These are phyloP conservation scores for Cynopterus brachyotis DNA, from an alignment of 2,113 vertebrate species.

Conservation along the genomic window DNA sequence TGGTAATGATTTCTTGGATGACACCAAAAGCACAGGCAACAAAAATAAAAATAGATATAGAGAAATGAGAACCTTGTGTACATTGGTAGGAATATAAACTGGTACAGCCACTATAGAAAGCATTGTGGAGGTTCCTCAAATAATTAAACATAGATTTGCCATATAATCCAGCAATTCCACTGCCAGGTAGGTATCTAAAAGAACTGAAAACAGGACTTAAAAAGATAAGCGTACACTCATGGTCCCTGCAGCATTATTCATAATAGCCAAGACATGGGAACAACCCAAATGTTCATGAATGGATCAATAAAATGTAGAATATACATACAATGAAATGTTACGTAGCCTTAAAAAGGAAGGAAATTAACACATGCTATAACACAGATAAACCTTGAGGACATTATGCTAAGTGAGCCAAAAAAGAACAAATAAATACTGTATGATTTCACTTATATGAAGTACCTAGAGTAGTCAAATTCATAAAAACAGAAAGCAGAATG, in stretches of 20 bases:
- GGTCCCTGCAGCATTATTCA: background rate
- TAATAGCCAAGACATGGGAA: background rate
- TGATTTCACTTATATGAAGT: background rate
- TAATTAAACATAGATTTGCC: background rate
- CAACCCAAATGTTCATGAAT: background rate
- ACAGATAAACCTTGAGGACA: background rate
- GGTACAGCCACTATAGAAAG: background rate
- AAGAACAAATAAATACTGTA: background rate
- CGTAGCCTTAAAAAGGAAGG: background rate
- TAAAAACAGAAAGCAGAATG: background rate
- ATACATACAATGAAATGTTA: background rate
- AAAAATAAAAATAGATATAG: background rate
- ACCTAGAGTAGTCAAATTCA: background rate
- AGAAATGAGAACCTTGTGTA: background rate
- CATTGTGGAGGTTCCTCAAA: background rate
- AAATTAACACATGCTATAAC: background rate
- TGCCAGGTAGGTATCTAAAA: background rate
- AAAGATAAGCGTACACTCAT: background rate
- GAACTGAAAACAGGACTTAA: background rate
- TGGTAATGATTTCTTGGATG: background rate
- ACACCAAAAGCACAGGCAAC: slow-evolving; percentile 14
- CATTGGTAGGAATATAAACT: background rate
- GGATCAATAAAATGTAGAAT: background rate
- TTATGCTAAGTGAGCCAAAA: background rate
- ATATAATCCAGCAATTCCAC: background rate